Base-by-base conservation (phyloP, 2,888 invertebrate species). In the Anorthoa munda region DNA sequence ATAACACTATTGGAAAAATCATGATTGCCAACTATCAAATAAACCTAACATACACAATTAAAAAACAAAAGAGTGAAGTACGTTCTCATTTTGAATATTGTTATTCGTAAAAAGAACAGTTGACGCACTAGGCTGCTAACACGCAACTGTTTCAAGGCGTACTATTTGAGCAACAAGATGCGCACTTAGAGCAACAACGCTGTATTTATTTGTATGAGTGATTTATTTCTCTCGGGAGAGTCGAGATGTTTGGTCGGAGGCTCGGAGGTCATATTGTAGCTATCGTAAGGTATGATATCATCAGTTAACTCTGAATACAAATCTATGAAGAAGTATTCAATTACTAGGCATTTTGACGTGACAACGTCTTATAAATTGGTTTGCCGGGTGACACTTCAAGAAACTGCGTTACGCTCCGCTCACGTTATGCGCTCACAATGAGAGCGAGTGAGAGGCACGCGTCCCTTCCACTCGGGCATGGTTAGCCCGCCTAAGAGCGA, bases 1-100 rank as follows among this genome's bases (percentile, higher is more conserved):
- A 12, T 61, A 26, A 59, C 21, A 17, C 11, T 1, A 59, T 5
- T 15, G 2, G 4, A 13, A 23, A 65, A 13, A 18, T 39, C n/a
- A 11, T 26, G 0, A 61, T 55, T 5, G 51, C 39, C 23, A 2
- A 39, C 23, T 53, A 58, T 55, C 7, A 75, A 81, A 11, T 31
- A 18, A 66, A 76, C 11, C 4, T 55, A 73, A 55, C 7, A 66
- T 45, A 17, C 51, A 23, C 51, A 58, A 60, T 55, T 51, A 55
- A 13, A 63, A 69, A 70, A 81, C 63, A 79, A 79, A 68, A 68
- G 53, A 53, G 12, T n/a, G 15, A 26, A n/a, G n/a, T 39, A 51
- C 21, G n/a, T 23, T 55, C 23, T 59, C 12, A n/a, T 45, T 21
- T 60, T 15, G 45, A n/a, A 23, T n/a, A 46, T 51, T 23, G 23